Base-by-base conservation (phyloP, 92 coral and sea anemone genomes). In the Parazoanthus atlanticus region DNA sequence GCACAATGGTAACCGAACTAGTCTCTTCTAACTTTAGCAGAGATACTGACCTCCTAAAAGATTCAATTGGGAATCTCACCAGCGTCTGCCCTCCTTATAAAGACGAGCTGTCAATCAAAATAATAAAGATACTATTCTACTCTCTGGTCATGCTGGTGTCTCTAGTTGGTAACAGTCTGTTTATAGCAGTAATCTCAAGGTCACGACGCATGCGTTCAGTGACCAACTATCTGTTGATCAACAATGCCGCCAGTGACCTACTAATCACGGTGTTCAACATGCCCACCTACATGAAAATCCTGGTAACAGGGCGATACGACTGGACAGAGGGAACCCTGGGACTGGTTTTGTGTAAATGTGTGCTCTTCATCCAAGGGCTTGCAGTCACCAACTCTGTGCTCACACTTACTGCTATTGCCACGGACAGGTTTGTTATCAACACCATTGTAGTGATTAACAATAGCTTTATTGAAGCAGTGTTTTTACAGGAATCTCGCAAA, bases 171-270 rank as follows among this genome's bases (percentile, higher is more conserved):
- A 84, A 84, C 87, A 71, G 38, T 52, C 78, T 70, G 40, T 71
- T 84, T 31, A 84, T 84, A 28, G 67, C 28, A 31, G 67, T 71
- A 17, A 72, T 70, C 26, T 49, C 77, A 43, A 84, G 76, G 46
- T 84, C 87, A 70, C 87, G 65, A 19, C 87, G 41, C 58, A 84
- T 84, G 87, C 87, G 87, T 15, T 67, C 87, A 38, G 87, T 84
- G 3, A 84, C 87, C 32, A 84, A 84, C 38, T 84, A 84, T 70
- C 74, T 84, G 29, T 74, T 84, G 19, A 84, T 84, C 87, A 84
- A 84, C 78, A 84, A 84, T 29, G 58, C 78, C 66, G 32, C 28
- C 66, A 84, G 87, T 30, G 87, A 84, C 31, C 78, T 84, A 17
- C 69, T 84, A 7, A 84, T 84, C 61, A 84, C 87, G 25, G 87